Evolutionary conservation across 30 jellyfish, hydroid and myxozoan species (phyloP).

Genomic region (Turritopsis dohrnii): DNA sequence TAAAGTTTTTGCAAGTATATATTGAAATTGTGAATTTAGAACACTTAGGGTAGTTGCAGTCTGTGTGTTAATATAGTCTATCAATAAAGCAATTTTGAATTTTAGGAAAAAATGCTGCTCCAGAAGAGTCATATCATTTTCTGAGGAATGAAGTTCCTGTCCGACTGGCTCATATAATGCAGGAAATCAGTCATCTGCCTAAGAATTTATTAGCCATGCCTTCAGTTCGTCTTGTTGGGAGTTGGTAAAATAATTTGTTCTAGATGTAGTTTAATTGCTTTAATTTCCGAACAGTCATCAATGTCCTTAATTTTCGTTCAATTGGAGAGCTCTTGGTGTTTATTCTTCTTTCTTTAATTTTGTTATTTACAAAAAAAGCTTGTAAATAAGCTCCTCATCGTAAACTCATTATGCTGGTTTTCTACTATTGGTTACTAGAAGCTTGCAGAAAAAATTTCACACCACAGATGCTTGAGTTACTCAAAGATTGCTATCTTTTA

Average conservation of each 20-base stretch:
- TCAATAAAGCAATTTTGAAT: background rate
- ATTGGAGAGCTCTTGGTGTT: too few species aligned
- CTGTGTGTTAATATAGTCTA: background rate
- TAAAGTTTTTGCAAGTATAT: too few species aligned
- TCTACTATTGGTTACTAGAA: background rate
- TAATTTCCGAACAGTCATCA: background rate
- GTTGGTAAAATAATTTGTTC: slow-evolving; percentile 59
- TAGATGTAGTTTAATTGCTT: background rate
- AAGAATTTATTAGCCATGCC: slow-evolving; percentile 78
- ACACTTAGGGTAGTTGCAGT: too few species aligned
- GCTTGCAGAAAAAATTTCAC: background rate
- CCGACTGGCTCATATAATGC: slow-evolving; percentile 94
- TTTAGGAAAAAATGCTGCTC: slow-evolving; percentile 80
- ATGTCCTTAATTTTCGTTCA: too few species aligned
- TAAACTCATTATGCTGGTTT: too few species aligned
- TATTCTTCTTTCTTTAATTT: background rate
- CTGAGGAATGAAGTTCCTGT: slow-evolving; percentile 92
- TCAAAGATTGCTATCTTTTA: too few species aligned
- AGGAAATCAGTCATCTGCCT: slow-evolving; percentile 89
- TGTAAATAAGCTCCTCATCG: too few species aligned
- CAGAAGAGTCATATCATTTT: slow-evolving; percentile 67
- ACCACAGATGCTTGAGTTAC: too few species aligned
- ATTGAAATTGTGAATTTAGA: too few species aligned
- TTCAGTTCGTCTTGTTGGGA: slow-evolving; percentile 85
- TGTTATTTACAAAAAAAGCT: too few species aligned